Evolutionary conservation across 1,140 invertebrate species (phyloP).

Genomic region (Macrobrachium nipponense): DNA sequence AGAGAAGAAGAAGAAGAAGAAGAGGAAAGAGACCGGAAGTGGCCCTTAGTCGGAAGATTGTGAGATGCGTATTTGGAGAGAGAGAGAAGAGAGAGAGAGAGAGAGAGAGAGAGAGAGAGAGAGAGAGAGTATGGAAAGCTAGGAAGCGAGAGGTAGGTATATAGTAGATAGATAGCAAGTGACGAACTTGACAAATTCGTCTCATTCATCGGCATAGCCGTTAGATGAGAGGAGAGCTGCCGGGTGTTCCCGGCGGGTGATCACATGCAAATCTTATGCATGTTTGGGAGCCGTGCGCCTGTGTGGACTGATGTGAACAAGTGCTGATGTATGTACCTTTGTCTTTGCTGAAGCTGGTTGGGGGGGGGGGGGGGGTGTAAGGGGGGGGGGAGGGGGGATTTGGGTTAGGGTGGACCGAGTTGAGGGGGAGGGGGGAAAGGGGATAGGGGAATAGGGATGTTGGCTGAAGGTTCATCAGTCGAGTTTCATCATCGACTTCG

Average conservation of each 20-base stretch:
- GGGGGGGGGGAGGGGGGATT: no score
- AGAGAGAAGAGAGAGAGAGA: background rate
- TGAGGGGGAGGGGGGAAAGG: no score
- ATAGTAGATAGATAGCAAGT: background rate
- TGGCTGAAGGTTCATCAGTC: no score
- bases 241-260: conserved; percentile 14
- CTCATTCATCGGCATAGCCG: background rate
- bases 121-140: background rate
- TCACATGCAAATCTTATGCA: conserved; percentile 58
- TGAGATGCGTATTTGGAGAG: background rate
- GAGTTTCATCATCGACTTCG: no score
- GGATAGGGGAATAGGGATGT: no score
- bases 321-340: conserved; percentile 57
- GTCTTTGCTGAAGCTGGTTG: background rate
- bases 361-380: no score
- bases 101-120: background rate
- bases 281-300: conserved; percentile 44
- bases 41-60: background rate
- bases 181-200: background rate
- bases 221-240: background rate
- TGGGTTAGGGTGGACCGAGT: no score
- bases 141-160: background rate
- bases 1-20: no score
- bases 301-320: conserved; percentile 54
- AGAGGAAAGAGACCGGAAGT: no score